These are phyloP conservation scores for Heliothis peltigera DNA, from an alignment of 2,888 invertebrate genomes.

Conservation along the genomic window DNA sequence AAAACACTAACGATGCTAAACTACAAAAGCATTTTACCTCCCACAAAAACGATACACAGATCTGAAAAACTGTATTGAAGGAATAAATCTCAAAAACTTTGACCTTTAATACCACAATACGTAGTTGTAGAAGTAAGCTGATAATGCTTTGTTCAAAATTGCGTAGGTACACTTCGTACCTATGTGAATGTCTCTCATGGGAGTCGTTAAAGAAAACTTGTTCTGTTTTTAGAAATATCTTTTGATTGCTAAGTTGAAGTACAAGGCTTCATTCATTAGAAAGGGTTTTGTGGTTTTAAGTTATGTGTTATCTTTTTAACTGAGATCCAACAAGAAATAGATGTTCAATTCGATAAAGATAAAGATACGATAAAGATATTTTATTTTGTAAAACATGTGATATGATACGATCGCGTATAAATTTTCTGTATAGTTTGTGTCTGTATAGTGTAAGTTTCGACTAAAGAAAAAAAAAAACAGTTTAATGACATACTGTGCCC, in stretches of 20 bases:
- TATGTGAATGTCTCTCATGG: constrained; percentile 35
- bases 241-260: constrained; percentile 18
- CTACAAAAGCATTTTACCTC: constrained; percentile 7
- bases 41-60: constrained; percentile 19
- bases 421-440: too few species aligned
- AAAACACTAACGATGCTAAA: neutral
- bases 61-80: constrained; percentile 29
- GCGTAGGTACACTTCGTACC: constrained; percentile 18
- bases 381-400: too few species aligned
- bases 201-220: constrained; percentile 37
- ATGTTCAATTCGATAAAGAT: too few species aligned
- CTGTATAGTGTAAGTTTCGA: too few species aligned
- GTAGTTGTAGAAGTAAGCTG: constrained; percentile 16
- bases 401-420: too few species aligned
- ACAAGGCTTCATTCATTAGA: neutral
- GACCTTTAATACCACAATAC: constrained; percentile 52
- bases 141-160: constrained; percentile 26
- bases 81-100: constrained; percentile 53
- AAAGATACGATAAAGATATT: too few species aligned
- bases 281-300: neutral
- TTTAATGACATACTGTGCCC: too few species aligned
- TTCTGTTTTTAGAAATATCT: constrained; percentile 36
- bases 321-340: too few species aligned
- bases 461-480: too few species aligned
- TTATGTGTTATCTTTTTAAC: neutral